These are phyloP conservation scores for Phrynosoma platyrhinos DNA, from an alignment of 2,113 vertebrate species.

Conservation along the genomic window DNA sequence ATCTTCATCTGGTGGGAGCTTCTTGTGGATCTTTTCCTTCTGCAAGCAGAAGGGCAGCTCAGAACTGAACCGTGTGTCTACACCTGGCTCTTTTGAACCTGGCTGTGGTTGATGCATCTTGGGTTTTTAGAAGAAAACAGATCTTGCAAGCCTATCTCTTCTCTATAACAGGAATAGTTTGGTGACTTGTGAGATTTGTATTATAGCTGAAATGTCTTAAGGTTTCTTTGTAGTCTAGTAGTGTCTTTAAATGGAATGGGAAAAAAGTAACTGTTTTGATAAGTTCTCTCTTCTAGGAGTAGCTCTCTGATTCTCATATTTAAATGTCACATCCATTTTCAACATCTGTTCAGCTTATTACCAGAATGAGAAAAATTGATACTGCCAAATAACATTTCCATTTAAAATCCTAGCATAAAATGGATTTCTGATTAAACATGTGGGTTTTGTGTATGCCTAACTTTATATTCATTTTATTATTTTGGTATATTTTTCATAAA, in stretches of 20 bases:
- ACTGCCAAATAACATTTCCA: neutral
- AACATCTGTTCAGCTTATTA: neutral
- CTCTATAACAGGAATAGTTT: neutral
- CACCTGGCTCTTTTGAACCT: too few relatives aligned
- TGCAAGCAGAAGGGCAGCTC: too few relatives aligned
- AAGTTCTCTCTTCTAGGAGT: neutral
- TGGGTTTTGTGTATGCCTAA: neutral
- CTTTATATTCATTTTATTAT: neutral
- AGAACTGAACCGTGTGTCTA: too few relatives aligned
- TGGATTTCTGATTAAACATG: neutral
- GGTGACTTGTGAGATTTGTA: neutral
- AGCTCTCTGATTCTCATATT: neutral
- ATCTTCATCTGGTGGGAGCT: too few relatives aligned
- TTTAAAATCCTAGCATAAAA: neutral
- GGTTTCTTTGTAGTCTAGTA: neutral
- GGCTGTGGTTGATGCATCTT: too few relatives aligned
- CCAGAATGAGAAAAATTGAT: constrained; percentile 4
- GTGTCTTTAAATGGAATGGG: neutral
- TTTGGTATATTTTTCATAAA: neutral
- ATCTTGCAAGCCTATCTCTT: neutral
- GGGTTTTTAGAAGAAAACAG: too few relatives aligned
- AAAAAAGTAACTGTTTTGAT: neutral
- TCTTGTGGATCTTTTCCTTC: too few relatives aligned
- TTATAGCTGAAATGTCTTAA: neutral
- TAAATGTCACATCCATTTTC: neutral